Evolutionary conservation across 1,140 invertebrate genomes (phyloP).

Genomic region (Hylyphantes graminicola): DNA sequence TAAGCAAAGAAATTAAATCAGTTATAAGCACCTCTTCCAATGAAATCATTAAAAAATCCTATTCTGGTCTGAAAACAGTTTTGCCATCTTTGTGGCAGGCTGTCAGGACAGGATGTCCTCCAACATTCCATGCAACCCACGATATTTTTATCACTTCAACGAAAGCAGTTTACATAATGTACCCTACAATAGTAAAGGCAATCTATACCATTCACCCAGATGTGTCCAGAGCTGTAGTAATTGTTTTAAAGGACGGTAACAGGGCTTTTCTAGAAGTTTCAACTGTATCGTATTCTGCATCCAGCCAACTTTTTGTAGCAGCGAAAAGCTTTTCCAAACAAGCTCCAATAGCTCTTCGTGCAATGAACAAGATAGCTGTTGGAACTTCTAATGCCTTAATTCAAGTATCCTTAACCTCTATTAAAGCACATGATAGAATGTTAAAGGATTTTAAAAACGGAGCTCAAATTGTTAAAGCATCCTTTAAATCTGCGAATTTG

Average conservation of each 20-base stretch:
- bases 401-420: constrained; percentile 4
- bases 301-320: not conserved
- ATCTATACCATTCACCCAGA: not conserved
- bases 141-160: constrained; percentile 24
- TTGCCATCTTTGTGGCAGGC: not conserved
- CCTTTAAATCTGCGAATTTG: not conserved
- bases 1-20: constrained; percentile 17
- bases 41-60: constrained; percentile 1
- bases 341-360: constrained; percentile 6
- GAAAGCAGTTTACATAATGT: not conserved
- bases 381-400: not conserved
- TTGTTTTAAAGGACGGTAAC: constrained; percentile 25
- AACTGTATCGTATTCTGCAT: constrained; percentile 9
- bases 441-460: constrained; percentile 16
- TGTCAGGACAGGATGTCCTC: not conserved
- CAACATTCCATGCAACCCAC: constrained; percentile 7
- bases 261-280: constrained; percentile 21
- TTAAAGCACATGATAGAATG: constrained; percentile 2
- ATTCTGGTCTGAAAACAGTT: not conserved
- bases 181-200: constrained; percentile 10
- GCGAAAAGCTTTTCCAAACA: not conserved
- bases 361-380: not conserved
- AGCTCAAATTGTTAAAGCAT: not conserved
- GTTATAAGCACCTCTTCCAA: not conserved
- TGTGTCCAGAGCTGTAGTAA: not conserved